Percentiles rank a stretch among this genome's conserved stretches.
Evolutionary conservation across 2,888 invertebrate species (phyloP).

Genomic region (Listrodromus nycthemerus): DNA sequence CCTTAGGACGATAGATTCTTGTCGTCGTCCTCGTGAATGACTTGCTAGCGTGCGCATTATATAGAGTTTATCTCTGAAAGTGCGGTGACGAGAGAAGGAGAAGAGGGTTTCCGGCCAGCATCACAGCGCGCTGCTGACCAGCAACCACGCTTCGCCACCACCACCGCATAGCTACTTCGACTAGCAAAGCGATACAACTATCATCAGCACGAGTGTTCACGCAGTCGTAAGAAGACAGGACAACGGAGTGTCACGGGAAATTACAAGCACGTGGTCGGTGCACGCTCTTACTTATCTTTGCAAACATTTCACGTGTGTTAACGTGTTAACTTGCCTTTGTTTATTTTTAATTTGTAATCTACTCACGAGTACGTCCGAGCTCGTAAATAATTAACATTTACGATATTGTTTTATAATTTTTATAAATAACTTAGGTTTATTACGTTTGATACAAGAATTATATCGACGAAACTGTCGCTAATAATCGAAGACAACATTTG

Average conservation of each 20-base stretch:
- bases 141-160: slow-evolving; percentile 34
- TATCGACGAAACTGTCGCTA: neutral
- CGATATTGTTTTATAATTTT: neutral
- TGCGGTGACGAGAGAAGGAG: slow-evolving; percentile 22
- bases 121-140: slow-evolving; percentile 21
- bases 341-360: neutral
- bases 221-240: slow-evolving; percentile 55
- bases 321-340: neutral
- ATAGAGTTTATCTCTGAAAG: slow-evolving; percentile 4
- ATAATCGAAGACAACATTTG: neutral
- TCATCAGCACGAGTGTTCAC: slow-evolving; percentile 12
- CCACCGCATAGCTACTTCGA: slow-evolving; percentile 31
- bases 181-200: slow-evolving; percentile 20
- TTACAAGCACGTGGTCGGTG: slow-evolving; percentile 37
- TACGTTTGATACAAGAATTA: neutral
- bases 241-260: slow-evolving; percentile 46
- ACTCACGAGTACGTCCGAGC: neutral
- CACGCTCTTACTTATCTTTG: slow-evolving; percentile 10
- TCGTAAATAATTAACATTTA: neutral
- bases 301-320: slow-evolving; percentile 19
- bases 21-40: slow-evolving; percentile 25
- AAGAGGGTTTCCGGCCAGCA: slow-evolving; percentile 24
- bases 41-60: neutral
- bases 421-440: neutral
- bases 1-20: slow-evolving; percentile 6